These are phyloP conservation scores for Passer montanus DNA, from an alignment of 2,113 vertebrate genomes.

Conservation along the genomic window DNA sequence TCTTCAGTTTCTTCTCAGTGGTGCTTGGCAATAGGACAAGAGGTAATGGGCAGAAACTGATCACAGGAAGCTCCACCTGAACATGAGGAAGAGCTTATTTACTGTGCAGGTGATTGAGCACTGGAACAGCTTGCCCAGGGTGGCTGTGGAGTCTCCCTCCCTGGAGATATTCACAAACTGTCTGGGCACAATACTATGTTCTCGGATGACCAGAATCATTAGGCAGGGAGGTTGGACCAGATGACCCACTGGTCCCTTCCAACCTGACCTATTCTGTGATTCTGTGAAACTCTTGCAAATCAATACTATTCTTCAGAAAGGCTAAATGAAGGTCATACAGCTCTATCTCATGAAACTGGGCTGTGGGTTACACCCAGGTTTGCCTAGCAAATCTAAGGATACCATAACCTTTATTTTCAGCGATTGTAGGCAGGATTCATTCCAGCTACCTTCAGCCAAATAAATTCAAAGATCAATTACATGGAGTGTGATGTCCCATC, in stretches of 20 bases:
- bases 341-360: neutral
- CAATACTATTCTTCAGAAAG: neutral
- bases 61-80: neutral
- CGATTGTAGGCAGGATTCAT: neutral
- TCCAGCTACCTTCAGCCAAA: neutral
- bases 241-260: neutral
- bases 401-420: neutral
- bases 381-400: neutral
- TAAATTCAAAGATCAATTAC: neutral
- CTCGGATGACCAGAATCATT: neutral
- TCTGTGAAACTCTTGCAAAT: neutral
- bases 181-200: neutral
- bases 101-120: neutral
- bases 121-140: neutral
- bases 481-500: rapidly evolving
- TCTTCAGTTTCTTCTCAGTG: neutral
- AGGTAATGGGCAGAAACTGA: neutral
- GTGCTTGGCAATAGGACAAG: neutral
- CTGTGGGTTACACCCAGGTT: neutral
- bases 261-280: neutral
- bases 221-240: neutral
- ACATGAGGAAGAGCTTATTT: neutral
- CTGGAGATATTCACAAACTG: neutral
- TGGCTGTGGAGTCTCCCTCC: neutral
- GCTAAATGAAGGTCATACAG: too few species aligned